Base-by-base conservation (phyloP, 2,113 vertebrate genomes). In the Urocynchramus pylzowi region DNA sequence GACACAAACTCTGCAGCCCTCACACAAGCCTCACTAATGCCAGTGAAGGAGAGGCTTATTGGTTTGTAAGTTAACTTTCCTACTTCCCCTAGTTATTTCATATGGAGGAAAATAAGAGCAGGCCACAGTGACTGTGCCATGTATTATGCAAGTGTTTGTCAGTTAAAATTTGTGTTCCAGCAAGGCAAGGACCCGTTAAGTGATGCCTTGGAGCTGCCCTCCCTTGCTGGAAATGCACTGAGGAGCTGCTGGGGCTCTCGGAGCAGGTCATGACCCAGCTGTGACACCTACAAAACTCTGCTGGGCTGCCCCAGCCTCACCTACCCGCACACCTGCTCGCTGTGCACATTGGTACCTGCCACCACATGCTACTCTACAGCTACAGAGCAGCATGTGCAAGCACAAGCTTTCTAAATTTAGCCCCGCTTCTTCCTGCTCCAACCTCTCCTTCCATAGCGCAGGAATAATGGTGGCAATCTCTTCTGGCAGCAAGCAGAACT, bases 131-230 rank as follows among this genome's bases (percentile, higher is more conserved):
- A 68, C 42, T 53, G 75, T 83, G 78, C 21, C 14, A 1, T 47
- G 91, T 41, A 59, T 95, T 86, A 86, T 64, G 75, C 92, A 95
- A 92, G 63, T 90, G 64, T 93, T 92, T 92, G 92, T 88, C 88
- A 88, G 93, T 86, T 88, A 94, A 91, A 95, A 93, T 94, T 94
- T 95, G 94, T 45, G 60, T 86, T 95, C 90, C 88, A 90, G 49
- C 4, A 33, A 92, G 76, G 83, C 93, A 95, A 96, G 92, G 90
- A 86, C 56, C 92, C 74, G 75, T 27, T 57, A 91, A 87, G 50
- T 3, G 67, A 61, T 76, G 78, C 53, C 89, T 39, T 39, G 11
- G 75, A 81, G 65, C 69, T 33, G 69, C 33, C 23, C 44, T 73
- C 45, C 28, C 90, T 39, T 20, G 16, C 49, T 53, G 16, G 47